Evolutionary conservation across 2,113 vertebrate genomes (phyloP), one percentile per base, ranked within the genome.

Genomic region (Rynchops niger): DNA sequence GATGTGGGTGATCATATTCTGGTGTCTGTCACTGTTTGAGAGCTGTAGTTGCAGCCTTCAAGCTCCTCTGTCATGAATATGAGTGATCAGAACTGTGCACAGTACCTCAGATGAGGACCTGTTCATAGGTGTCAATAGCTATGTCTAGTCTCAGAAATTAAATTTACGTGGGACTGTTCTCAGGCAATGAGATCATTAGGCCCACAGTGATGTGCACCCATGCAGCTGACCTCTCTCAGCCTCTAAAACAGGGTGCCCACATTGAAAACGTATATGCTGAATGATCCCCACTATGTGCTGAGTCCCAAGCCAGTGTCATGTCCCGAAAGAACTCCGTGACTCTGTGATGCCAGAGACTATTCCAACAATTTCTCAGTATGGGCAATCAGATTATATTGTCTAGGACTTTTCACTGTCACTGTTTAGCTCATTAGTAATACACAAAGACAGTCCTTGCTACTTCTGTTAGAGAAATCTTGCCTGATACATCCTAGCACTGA

Each of bases 81-180:
- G 13, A 55, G 66, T 71, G 32, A 36, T 21, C 40, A 88, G 71
- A 86, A 49, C 34, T n/a, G 50, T 77, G 32, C 43, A 45, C 9
- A 22, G 32, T 38, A 50, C 19, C 65, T 71, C 58, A 53, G 40
- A 26, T 0, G 3, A 91, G 42, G 32, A 78, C 19, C 34, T 83
- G 50, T 45, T 61, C 4, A 13, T 9, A 49, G 1, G 2, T 10
- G 3, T 58, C 72, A 42, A 26, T 22, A 20, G 26, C 12, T 69
- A 7, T 56, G 40, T 61, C 32, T 72, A 30, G 9, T 32, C 49
- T 53, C 42, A 49, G 32, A 61, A 84, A 56, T 26, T 21, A 43
- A 79, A 84, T 65, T 38, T 63, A 45, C 0, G 1, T 65, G 62
- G 49, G 58, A 11, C 53, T 0, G 0, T 65, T 69, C 53, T 58